Evolutionary conservation across 2,113 vertebrate genomes (phyloP).

Genomic region (Danio rerio): GRCz12tu NC_133178.1:50775001-50775500

Average conservation of each 20-base stretch:
- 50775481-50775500: conserved; percentile 72
- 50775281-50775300: conserved; percentile 77
- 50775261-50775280: conserved; percentile 80
- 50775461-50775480: conserved; percentile 68
- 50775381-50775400: conserved; percentile 67
- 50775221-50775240: conserved; percentile 70
- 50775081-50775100: conserved; percentile 77
- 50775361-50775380: conserved; percentile 75
- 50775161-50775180: conserved; percentile 73
- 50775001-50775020: conserved; percentile 81
- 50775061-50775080: conserved; percentile 72
- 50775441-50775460: conserved; percentile 77
- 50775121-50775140: conserved; percentile 77
- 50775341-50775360: conserved; percentile 55
- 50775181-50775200: conserved; percentile 73
- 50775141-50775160: conserved; percentile 67
- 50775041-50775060: conserved; percentile 66
- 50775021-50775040: conserved; percentile 79
- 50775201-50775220: conserved; percentile 66
- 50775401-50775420: conserved; percentile 75
- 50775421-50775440: conserved; percentile 75
- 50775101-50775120: conserved; percentile 71
- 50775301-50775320: conserved; percentile 77
- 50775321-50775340: conserved; percentile 74
- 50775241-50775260: conserved; percentile 73